Percentiles rank a stretch among this genome's conserved stretches.
Evolutionary conservation across 2,888 invertebrate species (phyloP).

Genomic region (Crepidodera aurea): DNA sequence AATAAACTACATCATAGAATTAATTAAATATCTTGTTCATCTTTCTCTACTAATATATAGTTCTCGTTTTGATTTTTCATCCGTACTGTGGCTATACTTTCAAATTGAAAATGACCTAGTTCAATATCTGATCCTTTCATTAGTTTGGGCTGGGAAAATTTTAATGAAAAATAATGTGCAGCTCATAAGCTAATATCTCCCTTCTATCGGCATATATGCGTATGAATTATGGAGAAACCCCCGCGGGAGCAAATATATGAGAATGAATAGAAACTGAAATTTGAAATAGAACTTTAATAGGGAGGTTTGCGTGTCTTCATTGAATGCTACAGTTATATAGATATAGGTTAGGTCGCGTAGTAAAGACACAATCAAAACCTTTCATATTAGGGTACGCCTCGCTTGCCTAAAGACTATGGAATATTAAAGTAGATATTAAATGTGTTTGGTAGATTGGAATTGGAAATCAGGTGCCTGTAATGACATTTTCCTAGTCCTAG

Average conservation of each 20-base stretch:
- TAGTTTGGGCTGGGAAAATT: too few species aligned
- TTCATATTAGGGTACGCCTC: conserved; percentile 6
- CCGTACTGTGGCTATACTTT: too few species aligned
- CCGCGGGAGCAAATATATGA: background rate
- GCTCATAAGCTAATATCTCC: too few species aligned
- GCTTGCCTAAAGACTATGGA: conserved; percentile 26
- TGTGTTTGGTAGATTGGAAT: conserved; percentile 18
- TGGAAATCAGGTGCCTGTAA: conserved; percentile 24
- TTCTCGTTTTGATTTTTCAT: too few species aligned
- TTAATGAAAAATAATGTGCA: too few species aligned
- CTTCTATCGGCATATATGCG: too few species aligned
- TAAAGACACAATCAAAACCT: conserved; percentile 27
- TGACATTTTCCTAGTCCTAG: conserved; percentile 5
- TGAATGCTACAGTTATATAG: conserved; percentile 13
- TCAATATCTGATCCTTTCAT: too few species aligned
- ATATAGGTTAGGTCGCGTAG: conserved; percentile 7
- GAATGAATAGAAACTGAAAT: conserved; percentile 1
- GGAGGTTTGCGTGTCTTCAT: conserved; percentile 15
- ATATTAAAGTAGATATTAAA: conserved; percentile 24
- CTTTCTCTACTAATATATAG: too few species aligned
- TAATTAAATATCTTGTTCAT: too few species aligned
- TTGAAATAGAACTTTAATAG: conserved; percentile 20
- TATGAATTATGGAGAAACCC: background rate
- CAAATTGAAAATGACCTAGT: too few species aligned
- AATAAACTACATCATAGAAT: too few species aligned